Conservation (phyloP, 2,888 invertebrate genomes). For the Pristionchus entomophagus region DNA sequence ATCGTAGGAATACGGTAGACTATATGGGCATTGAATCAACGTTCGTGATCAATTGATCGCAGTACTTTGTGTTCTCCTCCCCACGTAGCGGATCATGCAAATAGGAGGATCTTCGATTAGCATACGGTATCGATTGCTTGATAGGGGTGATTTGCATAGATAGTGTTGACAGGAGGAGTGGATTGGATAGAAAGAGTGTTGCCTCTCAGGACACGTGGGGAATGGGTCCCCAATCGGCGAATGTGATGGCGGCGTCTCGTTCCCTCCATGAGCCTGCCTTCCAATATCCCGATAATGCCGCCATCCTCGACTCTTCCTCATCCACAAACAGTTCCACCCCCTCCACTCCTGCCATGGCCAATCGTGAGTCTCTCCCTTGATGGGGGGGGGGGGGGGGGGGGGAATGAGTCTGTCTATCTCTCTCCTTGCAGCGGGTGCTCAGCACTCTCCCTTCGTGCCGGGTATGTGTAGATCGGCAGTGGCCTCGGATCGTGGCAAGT, state of each 20-base stretch:
- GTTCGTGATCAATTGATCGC: not conserved
- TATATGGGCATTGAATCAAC: no score
- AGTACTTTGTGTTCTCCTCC: not conserved
- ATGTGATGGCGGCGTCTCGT: conserved; percentile 53
- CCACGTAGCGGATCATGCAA: not conserved
- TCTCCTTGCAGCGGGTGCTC: not conserved
- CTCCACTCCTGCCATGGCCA: conserved; percentile 68
- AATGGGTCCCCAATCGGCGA: conserved; percentile 61
- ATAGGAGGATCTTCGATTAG: conserved; percentile 3
- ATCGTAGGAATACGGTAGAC: not conserved
- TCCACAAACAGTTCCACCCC: conserved; percentile 74
- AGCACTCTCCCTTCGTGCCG: conserved; percentile 28
- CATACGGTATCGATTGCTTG: not conserved
- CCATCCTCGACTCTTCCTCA: conserved; percentile 66
- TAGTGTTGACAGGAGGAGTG: not conserved
- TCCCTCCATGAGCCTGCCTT: conserved; percentile 64
- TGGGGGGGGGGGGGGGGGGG: not conserved
- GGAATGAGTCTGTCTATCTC: not conserved
- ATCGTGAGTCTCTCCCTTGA: conserved; percentile 23
- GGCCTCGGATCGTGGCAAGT: conserved; percentile 8
- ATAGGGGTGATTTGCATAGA: not conserved
- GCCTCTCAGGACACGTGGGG: conserved; percentile 59
- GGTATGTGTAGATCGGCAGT: conserved; percentile 36
- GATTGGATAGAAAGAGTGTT: not conserved
- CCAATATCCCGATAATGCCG: conserved; percentile 62